Base-by-base conservation (phyloP, 2,797 vertebrate genomes). In the Peromyscus aztecus region DNA sequence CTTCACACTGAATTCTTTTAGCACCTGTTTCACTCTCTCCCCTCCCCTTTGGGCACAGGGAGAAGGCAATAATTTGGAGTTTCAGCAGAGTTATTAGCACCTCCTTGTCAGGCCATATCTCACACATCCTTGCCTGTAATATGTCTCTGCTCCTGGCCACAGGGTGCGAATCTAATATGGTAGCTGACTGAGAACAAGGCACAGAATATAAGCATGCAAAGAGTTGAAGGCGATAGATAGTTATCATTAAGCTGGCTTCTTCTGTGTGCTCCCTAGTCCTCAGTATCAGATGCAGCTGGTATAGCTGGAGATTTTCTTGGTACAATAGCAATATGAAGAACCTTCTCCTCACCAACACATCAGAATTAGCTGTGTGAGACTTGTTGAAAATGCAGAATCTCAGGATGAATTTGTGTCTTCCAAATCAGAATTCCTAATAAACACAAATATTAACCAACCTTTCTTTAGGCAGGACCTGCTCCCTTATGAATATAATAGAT, bases 1-100 rank as follows among this genome's bases (percentile, higher is more conserved):
- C 85, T 97, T 98, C 97, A 96, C 97, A 78, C 95, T 97, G 98
- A 97, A 98, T 98, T 97, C 81, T 97, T 97, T 97, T 94, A 98
- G 89, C 97, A 97, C 97, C 98, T 96, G 94, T 92, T 97, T 95
- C 81, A 12, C 85, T 92, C 92, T 24, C 77, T 78, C 57, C 80
- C 55, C 69, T 89, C 75, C 82, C 86, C 59, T 75, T 67, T 95
- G 92, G 86, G 94, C 88, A 80, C 69, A 80, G 65, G 67, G 59
- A 96, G 61, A 89, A 76, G 63, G 40, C 88, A 92, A 43, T 89
- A 63, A 92, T 76, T 95, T 84, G 57, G 90, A 94, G 77, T 77
- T 97, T 94, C 75, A 73, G 77, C 16, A 80, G 89, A 95, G 57
- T 92, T 96, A 96, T 98, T 96, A 98, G 94, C 96, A 96, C 97